phyloP scores from a whole-genome alignment of 2,888 invertebrate genomes.

The Neoascia interrupta region DNA sequence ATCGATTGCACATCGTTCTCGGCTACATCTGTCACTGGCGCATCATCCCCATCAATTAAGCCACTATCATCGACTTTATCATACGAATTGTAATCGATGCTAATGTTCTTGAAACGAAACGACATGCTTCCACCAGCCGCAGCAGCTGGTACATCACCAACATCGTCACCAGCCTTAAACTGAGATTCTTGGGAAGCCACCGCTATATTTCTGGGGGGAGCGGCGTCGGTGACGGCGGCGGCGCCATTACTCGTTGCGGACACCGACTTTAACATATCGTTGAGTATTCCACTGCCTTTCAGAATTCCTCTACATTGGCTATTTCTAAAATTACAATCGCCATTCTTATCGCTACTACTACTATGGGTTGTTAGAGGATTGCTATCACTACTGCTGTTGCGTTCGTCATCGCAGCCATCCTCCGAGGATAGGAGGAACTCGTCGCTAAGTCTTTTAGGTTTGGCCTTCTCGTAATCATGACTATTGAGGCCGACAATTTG shows the following conservation, averaged over 20 bases:
- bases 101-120: slow-evolving; percentile 77
- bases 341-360: slow-evolving; percentile 56
- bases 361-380: slow-evolving; percentile 60
- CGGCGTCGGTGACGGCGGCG: not conserved
- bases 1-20: slow-evolving; percentile 78
- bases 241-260: not conserved
- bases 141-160: slow-evolving; percentile 13
- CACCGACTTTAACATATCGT: slow-evolving; percentile 37
- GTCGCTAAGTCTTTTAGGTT: slow-evolving; percentile 79
- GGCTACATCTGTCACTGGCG: slow-evolving; percentile 42
- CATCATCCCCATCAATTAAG: slow-evolving; percentile 20
- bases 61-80: slow-evolving; percentile 12
- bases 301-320: slow-evolving; percentile 54
- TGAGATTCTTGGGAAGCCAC: slow-evolving; percentile 33
- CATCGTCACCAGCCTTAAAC: slow-evolving; percentile 62
- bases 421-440: slow-evolving; percentile 77
- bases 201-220: not conserved
- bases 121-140: slow-evolving; percentile 74
- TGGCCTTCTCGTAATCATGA: slow-evolving; percentile 72
- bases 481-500: slow-evolving; percentile 70
- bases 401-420: slow-evolving; percentile 74
- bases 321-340: slow-evolving; percentile 42
- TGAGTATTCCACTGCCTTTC: slow-evolving; percentile 48
- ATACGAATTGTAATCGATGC: slow-evolving; percentile 71
- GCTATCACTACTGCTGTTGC: slow-evolving; percentile 73